These are phyloP conservation scores for Coilia nasus DNA, from an alignment of 2,797 vertebrate genomes.

Conservation along the genomic window DNA sequence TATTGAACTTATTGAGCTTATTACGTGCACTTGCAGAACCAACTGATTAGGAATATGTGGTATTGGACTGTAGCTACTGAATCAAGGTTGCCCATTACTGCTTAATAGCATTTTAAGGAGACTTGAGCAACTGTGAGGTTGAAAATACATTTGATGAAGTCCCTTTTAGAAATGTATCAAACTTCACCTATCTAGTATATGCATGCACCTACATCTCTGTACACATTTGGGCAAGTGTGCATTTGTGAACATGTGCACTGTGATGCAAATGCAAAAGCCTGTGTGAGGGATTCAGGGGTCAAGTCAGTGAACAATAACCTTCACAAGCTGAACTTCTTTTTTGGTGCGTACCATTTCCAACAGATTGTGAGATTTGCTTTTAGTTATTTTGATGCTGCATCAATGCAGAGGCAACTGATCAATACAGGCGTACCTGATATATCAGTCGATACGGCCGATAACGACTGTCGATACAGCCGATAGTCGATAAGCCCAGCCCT, in stretches of 20 bases:
- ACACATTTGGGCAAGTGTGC: slow-evolving; percentile 17
- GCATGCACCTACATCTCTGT: slow-evolving; percentile 22
- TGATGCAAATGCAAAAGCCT: background rate
- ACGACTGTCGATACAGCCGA: too few species aligned
- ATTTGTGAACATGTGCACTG: background rate
- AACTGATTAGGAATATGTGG: too few species aligned
- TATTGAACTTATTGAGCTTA: too few species aligned
- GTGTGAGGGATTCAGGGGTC: background rate
- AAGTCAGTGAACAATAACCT: background rate
- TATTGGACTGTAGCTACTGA: too few species aligned
- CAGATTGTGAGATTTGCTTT: background rate
- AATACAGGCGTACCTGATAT: too few species aligned
- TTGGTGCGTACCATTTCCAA: background rate
- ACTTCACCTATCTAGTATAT: background rate
- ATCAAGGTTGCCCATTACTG: too few species aligned
- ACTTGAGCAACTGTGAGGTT: background rate
- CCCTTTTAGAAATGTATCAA: background rate
- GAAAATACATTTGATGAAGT: background rate
- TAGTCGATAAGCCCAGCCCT: too few species aligned
- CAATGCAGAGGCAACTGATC: too few species aligned
- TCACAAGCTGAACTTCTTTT: background rate
- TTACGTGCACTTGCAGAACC: too few species aligned
- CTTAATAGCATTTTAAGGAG: too few species aligned
- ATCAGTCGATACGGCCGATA: too few species aligned
- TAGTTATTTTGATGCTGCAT: background rate